Conservation (phyloP, 2,888 invertebrate species). For the Acleris sparsana region DNA sequence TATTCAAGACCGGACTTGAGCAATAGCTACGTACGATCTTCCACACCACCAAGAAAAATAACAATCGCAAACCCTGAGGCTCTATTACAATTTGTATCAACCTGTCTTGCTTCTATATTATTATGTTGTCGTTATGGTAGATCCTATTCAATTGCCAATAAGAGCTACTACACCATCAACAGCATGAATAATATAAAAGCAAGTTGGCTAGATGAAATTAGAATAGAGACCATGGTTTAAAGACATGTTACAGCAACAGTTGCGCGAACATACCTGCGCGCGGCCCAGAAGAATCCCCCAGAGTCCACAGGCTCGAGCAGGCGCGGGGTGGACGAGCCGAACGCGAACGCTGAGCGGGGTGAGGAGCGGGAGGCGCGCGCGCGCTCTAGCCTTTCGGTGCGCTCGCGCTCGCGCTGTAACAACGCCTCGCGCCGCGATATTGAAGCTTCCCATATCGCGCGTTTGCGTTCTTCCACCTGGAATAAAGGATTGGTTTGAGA, state of each 20-base stretch:
- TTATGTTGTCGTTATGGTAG: too few species aligned
- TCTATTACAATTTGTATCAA: too few species aligned
- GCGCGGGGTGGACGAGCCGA: slow-evolving; percentile 95
- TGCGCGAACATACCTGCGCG: slow-evolving; percentile 85
- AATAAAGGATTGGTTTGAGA: slow-evolving; percentile 15
- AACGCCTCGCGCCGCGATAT: slow-evolving; percentile 93
- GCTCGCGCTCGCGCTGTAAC: slow-evolving; percentile 92
- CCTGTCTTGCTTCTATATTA: too few species aligned
- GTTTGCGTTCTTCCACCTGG: slow-evolving; percentile 94
- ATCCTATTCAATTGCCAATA: too few species aligned
- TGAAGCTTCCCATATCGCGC: slow-evolving; percentile 94
- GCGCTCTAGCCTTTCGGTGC: slow-evolving; percentile 91
- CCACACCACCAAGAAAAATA: too few species aligned
- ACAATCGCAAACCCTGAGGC: too few species aligned
- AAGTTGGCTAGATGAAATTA: not conserved
- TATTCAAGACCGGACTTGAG: too few species aligned
- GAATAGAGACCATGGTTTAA: too few species aligned
- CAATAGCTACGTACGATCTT: too few species aligned
- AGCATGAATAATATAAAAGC: too few species aligned
- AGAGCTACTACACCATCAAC: too few species aligned
- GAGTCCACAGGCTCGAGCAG: slow-evolving; percentile 92
- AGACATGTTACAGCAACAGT: slow-evolving; percentile 21
- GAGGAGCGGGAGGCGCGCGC: slow-evolving; percentile 89
- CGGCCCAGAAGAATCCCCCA: slow-evolving; percentile 92
- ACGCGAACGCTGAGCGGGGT: slow-evolving; percentile 89